Base-by-base conservation (phyloP, 2,113 vertebrate species). In the Charadrius vociferus region DNA sequence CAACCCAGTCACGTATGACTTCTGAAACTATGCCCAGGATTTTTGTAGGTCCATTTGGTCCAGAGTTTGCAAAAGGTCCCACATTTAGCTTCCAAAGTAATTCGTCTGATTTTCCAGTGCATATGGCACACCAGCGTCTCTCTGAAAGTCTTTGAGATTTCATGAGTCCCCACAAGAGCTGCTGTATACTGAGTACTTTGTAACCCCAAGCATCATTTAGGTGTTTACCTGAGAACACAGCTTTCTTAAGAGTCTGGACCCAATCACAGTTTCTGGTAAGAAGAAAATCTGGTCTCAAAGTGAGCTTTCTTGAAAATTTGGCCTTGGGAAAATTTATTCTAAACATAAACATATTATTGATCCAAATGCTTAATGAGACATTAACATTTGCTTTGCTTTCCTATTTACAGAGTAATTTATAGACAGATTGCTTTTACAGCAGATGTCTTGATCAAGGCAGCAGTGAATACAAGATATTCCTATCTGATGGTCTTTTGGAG, bases 231-330 rank as follows among this genome's bases (percentile, higher is more conserved):
- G 18, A 78, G 18, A 90, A 45, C 4, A 20, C 32, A 73, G 21
- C 14, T 93, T 94, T 79, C 20, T 45, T 61, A 45, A 56, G 71
- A 65, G 27, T 36, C 52, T 91, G 65, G 10, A 39, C 80, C 22
- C 4, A n/a, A 0, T 63, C 41, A 52, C 53, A 58, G 1, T 86
- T 95, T 92, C 56, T 97, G 22, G 27, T 27, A 91, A 58, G 13
- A 47, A 74, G 68, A 91, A 93, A 86, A 91, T 91, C 45, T 78
- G 32, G 2, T 91, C 67, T 95, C n/a, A 78, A 39, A 91, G 14
- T 77, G 62, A 95, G 49, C 39, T 91, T 67, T 93, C 56, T 81
- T 93, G 37, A 87, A 91, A 93, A 83, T 59, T 39, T 81, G 45
- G 6, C 41, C 67, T 93, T 95, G 77, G 32, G n/a, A 80, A 93